phyloP scores from a whole-genome alignment of 2,113 vertebrate species.

The Callocephalon fimbriatum region DNA sequence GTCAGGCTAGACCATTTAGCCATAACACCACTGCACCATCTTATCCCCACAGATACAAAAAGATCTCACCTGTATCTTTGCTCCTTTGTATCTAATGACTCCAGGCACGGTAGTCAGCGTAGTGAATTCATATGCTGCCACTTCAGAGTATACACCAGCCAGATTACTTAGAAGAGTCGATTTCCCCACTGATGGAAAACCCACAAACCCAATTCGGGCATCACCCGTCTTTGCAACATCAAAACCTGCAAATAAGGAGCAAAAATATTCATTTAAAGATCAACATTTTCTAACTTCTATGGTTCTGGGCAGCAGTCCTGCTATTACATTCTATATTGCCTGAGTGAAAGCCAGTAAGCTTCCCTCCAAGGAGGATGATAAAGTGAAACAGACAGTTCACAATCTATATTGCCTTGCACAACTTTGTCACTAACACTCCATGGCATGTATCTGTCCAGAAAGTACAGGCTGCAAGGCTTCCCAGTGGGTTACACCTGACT shows the following conservation, averaged over 20 bases:
- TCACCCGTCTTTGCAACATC: constrained; percentile 98
- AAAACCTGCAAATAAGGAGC: constrained; percentile 83
- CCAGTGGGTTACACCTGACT: background rate
- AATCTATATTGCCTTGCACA: background rate
- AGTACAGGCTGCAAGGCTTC: background rate
- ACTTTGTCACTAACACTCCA: background rate
- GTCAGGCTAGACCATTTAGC: background rate
- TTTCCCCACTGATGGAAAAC: constrained; percentile 97
- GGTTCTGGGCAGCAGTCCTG: background rate
- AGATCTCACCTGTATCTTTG: constrained; percentile 92
- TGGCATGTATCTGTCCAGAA: background rate
- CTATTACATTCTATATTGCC: background rate
- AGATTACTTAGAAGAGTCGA: constrained; percentile 97
- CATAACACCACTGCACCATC: background rate
- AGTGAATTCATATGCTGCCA: constrained; percentile 97
- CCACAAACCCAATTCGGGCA: constrained; percentile 97
- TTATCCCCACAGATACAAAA: background rate
- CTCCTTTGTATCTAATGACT: constrained; percentile 98
- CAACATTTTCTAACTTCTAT: background rate
- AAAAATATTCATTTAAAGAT: background rate
- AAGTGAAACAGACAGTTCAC: background rate
- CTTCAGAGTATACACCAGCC: constrained; percentile 97
- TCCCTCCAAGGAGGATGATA: background rate
- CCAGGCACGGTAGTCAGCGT: constrained; percentile 96
- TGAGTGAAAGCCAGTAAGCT: background rate